Evolutionary conservation across 2,888 invertebrate species (phyloP).

Genomic region (Pasiphila rectangulata): DNA sequence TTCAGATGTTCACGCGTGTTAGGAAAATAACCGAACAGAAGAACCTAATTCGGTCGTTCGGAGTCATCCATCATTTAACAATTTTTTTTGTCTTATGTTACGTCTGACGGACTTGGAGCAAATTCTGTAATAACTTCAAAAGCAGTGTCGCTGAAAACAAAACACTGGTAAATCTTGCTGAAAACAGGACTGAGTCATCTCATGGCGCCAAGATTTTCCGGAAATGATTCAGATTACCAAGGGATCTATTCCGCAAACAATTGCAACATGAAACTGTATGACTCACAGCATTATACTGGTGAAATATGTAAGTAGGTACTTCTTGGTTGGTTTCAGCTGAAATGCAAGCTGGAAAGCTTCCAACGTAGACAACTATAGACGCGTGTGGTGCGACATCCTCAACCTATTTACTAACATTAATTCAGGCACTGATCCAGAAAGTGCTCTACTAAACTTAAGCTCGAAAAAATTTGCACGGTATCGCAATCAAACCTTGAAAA

Average conservation of each 20-base stretch:
- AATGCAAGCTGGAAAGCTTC: conserved; percentile 42
- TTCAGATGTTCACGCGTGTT: too few relatives aligned
- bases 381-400: conserved; percentile 35
- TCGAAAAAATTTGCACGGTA: not conserved
- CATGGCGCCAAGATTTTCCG: conserved; percentile 21
- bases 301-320: not conserved
- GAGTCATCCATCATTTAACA: too few relatives aligned
- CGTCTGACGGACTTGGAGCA: too few relatives aligned
- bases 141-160: not conserved
- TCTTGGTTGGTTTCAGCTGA: conserved; percentile 21
- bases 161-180: not conserved
- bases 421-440: conserved; percentile 11
- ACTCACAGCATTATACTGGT: conserved; percentile 10
- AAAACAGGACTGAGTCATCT: not conserved
- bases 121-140: too few relatives aligned
- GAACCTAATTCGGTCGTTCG: too few relatives aligned
- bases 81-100: too few relatives aligned
- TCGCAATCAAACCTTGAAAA: not conserved
- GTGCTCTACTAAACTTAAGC: not conserved
- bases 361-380: conserved; percentile 32
- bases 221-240: conserved; percentile 13
- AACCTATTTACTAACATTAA: conserved; percentile 28
- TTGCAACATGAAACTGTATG: conserved; percentile 13
- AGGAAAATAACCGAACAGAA: too few relatives aligned
- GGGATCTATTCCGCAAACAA: conserved; percentile 9